Evolutionary conservation across 1,140 invertebrate genomes (phyloP), one percentile per base, ranked within the genome.

Genomic region (Pemphigus obesinymphae): DNA sequence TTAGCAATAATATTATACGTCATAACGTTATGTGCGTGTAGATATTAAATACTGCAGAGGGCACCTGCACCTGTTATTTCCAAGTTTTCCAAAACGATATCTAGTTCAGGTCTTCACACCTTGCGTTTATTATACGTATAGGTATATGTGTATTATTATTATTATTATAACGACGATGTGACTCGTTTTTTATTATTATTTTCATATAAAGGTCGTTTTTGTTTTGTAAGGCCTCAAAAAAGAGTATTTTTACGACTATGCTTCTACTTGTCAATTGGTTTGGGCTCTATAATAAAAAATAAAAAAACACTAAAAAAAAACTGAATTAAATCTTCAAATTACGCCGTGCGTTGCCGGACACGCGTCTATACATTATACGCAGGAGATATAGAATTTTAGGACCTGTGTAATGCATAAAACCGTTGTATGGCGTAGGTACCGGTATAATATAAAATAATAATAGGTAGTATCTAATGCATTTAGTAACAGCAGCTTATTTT

Each of bases 51-150:
- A 13, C 10, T n/a, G 20, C 8, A n/a, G 20, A 26, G 40, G 29
- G 37, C 66, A 70, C 66, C 66, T 70, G 66, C 23, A 6, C 13
- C n/a, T n/a, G 20, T 13, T 45, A 45, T 23, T 70, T n/a, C 7
- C 23, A 6, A 40, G 40, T 70, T 26, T 26, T 70, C 40, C 23
- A 45, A n/a, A n/a, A n/a, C 68, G 68, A 70, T 23, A 70, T 45
- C 68, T 70, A 45, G 26, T 50, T 73, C 17, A 31, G 43, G 43
- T 50, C 43, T 31, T 73, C 70, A 73, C 70, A 73, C 70, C 70
- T 73, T 73, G 70, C 45, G 45, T 29, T 15, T 15, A 40, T 40
- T 4, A 40, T 20, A 61, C 29, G 29, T 6, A 8, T 26, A 4
- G 29, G 13, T 31, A 58, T 29, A 23, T 31, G 10, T 61, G 5